Evolutionary conservation across 2,113 vertebrate species (phyloP).

Genomic region (Nycticryphes semicollaris): DNA sequence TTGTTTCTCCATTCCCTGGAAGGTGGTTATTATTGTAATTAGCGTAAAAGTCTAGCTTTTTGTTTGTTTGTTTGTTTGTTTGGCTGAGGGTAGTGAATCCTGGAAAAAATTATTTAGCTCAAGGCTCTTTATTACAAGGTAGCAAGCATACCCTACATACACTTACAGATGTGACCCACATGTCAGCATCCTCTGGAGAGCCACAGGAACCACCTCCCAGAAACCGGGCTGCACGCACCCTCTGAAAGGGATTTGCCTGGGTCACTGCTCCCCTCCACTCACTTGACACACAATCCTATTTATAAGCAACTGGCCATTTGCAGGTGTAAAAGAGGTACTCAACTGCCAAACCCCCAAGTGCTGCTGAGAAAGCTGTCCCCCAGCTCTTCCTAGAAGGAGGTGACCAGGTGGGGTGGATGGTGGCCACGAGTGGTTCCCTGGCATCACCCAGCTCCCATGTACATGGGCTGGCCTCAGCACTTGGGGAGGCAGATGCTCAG

Average conservation of each 20-base stretch:
- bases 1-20: background rate
- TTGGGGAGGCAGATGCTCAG: rapidly evolving
- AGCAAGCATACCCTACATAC: background rate
- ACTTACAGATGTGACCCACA: background rate
- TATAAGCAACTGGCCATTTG: background rate
- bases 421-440: rapidly evolving
- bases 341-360: background rate
- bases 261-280: rapidly evolving
- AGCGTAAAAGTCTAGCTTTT: background rate
- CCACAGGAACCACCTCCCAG: background rate
- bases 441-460: rapidly evolving
- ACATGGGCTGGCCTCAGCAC: background rate
- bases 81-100: background rate
- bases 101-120: background rate
- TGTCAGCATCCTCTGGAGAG: background rate
- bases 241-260: background rate
- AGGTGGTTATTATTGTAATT: background rate
- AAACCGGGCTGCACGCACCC: background rate
- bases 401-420: no score
- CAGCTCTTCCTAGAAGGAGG: background rate
- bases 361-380: background rate
- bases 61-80: background rate
- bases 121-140: background rate
- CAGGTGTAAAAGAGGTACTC: background rate
- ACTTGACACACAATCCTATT: background rate